Conservation (phyloP, 92 coral and sea anemone species). For the Pocillopora meandrina region DNA sequence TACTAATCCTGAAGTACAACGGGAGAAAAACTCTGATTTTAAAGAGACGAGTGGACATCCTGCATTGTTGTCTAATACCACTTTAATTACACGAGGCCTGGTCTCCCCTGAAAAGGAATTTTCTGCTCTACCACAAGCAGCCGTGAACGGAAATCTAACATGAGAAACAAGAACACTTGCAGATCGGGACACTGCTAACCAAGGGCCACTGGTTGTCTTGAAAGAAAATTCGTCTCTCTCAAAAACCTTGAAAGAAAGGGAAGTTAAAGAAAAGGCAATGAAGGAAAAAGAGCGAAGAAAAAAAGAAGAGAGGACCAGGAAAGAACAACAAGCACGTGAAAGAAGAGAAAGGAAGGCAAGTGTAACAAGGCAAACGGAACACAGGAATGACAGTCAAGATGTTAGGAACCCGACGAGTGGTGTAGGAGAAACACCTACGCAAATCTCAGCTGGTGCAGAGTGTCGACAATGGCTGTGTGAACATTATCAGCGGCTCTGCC, state of each 20-base stretch:
- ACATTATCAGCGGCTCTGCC: constrained; percentile 76
- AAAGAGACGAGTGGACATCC: no score
- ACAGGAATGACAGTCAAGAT: neutral
- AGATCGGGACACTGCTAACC: no score
- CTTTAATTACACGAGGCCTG: no score
- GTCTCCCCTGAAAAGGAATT: no score
- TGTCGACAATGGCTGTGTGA: constrained; percentile 58
- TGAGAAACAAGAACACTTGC: no score
- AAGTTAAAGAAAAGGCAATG: constrained; percentile 5
- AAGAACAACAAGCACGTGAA: constrained; percentile 9
- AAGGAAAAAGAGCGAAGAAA: constrained; percentile 23
- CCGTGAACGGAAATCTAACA: no score
- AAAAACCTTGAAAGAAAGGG: constrained; percentile 28
- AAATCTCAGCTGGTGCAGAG: constrained; percentile 10
- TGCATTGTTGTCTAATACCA: no score
- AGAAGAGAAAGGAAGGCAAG: constrained; percentile 19
- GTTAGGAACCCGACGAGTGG: neutral
- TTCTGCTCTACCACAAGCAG: no score
- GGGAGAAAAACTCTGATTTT: no score
- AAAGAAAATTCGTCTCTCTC: no score
- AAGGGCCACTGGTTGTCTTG: no score
- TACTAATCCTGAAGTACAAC: no score
- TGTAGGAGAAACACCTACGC: neutral
- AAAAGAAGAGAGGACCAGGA: constrained; percentile 5
- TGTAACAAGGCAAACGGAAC: neutral